These are phyloP conservation scores for Bombyx mandarina DNA, from an alignment of 1,140 invertebrate species.

Conservation along the genomic window DNA sequence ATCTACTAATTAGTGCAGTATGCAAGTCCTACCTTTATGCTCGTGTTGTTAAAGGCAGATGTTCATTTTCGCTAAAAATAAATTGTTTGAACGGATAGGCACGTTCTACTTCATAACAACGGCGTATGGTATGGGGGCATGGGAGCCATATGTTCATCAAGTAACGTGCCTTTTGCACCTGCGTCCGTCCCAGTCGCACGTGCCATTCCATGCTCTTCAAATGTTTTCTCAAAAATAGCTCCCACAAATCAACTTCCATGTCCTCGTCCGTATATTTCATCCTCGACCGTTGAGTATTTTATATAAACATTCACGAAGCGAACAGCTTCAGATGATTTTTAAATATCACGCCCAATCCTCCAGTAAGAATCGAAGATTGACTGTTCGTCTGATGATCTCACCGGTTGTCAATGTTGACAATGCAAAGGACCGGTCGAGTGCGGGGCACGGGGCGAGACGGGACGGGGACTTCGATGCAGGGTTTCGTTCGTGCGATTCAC, in stretches of 20 bases:
- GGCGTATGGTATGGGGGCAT: background rate
- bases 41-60: no score
- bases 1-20: no score
- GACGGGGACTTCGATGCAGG: constrained; percentile 46
- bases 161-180: constrained; percentile 45
- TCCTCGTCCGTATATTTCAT: no score
- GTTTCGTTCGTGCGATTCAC: constrained; percentile 44
- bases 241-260: no score
- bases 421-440: constrained; percentile 57
- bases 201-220: constrained; percentile 40
- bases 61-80: no score
- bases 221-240: background rate
- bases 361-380: constrained; percentile 40
- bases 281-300: constrained; percentile 17
- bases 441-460: constrained; percentile 35
- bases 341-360: background rate
- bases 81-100: no score
- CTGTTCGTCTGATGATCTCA: constrained; percentile 57
- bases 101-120: no score
- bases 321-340: constrained; percentile 1
- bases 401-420: constrained; percentile 65
- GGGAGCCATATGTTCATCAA: constrained; percentile 35
- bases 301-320: background rate
- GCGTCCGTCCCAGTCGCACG: constrained; percentile 62
- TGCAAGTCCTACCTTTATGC: no score